These are phyloP conservation scores for Phalacrocorax aristotelis DNA, from an alignment of 2,113 vertebrate species.

Conservation along the genomic window DNA sequence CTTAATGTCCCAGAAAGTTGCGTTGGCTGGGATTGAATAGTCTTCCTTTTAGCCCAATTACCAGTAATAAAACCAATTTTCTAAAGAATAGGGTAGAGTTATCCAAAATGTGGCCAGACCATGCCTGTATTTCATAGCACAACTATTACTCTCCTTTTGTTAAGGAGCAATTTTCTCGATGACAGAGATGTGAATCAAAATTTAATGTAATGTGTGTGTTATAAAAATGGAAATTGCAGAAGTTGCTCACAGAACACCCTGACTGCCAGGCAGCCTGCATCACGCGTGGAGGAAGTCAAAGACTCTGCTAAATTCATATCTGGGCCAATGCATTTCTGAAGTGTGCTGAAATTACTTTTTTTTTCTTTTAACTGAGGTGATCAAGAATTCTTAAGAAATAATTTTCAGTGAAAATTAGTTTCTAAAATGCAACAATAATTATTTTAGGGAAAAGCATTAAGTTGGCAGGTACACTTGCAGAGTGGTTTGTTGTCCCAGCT, in stretches of 20 bases:
- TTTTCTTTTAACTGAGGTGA: background rate
- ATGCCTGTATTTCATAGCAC: background rate
- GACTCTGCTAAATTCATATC: background rate
- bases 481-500: background rate
- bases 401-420: background rate
- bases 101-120: background rate
- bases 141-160: background rate
- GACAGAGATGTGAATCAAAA: background rate
- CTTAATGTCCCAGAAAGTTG: conserved; percentile 59
- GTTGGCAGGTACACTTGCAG: background rate
- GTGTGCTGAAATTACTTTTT: background rate
- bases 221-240: background rate
- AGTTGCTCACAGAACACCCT: background rate
- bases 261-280: background rate
- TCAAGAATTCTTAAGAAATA: background rate
- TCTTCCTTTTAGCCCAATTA: conserved; percentile 39
- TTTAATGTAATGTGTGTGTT: background rate
- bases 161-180: background rate
- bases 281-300: background rate
- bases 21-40: conserved; percentile 40
- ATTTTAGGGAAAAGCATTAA: background rate
- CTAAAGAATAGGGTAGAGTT: conserved; percentile 31
- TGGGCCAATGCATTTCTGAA: background rate
- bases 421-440: background rate
- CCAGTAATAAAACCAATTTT: conserved; percentile 52